Conservation (phyloP, 2,797 vertebrate species). For the Pterois miles region DNA sequence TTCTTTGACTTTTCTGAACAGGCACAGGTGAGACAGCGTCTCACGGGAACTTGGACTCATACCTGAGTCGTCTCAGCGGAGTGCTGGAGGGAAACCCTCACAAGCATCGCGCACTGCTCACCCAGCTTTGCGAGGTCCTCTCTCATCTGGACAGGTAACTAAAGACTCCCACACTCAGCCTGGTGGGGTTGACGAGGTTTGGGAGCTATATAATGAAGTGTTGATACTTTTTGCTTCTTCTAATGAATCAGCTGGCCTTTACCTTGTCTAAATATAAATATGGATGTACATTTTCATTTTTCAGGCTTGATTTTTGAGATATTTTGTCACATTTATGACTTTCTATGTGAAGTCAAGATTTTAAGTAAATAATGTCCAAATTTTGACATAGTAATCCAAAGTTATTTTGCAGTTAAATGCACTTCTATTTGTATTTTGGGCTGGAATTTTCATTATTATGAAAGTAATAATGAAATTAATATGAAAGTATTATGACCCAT, state of each 20-base stretch:
- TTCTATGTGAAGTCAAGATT: too few species aligned
- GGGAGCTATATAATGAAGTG: not conserved
- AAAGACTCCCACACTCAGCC: not conserved
- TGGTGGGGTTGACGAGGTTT: not conserved
- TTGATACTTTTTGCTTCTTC: not conserved
- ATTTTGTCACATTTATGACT: too few species aligned
- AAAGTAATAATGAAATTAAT: too few species aligned
- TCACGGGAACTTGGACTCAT: slow-evolving; percentile 92
- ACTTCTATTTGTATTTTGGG: too few species aligned
- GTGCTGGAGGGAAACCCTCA: slow-evolving; percentile 92
- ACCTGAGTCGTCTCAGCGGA: slow-evolving; percentile 92
- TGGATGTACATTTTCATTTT: too few species aligned
- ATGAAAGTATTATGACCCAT: too few species aligned
- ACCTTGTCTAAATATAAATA: not conserved
- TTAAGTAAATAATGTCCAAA: too few species aligned
- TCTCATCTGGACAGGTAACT: slow-evolving; percentile 93
- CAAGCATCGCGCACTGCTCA: slow-evolving; percentile 91
- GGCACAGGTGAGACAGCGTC: slow-evolving; percentile 95
- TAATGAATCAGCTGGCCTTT: not conserved
- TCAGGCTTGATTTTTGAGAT: too few species aligned
- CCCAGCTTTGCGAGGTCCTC: slow-evolving; percentile 92
- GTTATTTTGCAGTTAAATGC: too few species aligned
- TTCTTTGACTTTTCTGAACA: slow-evolving; percentile 53
- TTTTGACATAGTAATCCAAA: too few species aligned
- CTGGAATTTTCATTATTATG: too few species aligned